phyloP scores from a whole-genome alignment of 2,888 invertebrate genomes.

The Achlya flavicornis region DNA sequence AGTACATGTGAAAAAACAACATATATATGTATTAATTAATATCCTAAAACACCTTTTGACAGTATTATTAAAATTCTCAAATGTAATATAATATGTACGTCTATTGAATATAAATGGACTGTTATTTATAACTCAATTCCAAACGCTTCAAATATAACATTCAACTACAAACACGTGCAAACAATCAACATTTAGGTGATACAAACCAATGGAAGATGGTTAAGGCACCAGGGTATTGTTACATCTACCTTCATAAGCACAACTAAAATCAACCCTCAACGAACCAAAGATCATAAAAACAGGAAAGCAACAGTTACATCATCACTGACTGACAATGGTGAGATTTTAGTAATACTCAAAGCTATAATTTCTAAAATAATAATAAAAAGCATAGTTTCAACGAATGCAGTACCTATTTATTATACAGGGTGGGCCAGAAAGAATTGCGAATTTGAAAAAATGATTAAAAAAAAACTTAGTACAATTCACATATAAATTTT shows the following conservation, averaged over 20 bases:
- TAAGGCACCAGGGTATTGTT: constrained; percentile 64
- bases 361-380: too few relatives aligned
- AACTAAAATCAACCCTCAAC: not conserved
- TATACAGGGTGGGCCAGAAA: too few relatives aligned
- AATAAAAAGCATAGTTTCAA: too few relatives aligned
- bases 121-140: constrained; percentile 17
- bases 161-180: constrained; percentile 30
- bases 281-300: not conserved
- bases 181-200: constrained; percentile 36
- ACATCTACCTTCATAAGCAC: constrained; percentile 21
- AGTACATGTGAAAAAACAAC: too few relatives aligned
- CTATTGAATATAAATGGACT: not conserved
- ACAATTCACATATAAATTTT: too few relatives aligned
- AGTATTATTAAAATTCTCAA: not conserved
- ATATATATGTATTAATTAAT: not conserved
- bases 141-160: constrained; percentile 19
- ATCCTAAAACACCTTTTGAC: not conserved
- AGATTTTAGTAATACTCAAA: too few relatives aligned
- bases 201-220: constrained; percentile 56
- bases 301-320: too few relatives aligned
- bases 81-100: not conserved
- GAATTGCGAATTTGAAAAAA: too few relatives aligned
- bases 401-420: too few relatives aligned
- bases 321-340: too few relatives aligned
- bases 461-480: too few relatives aligned